Conservation (phyloP, 2,113 vertebrate species). For the Eubucco bourcierii region DNA sequence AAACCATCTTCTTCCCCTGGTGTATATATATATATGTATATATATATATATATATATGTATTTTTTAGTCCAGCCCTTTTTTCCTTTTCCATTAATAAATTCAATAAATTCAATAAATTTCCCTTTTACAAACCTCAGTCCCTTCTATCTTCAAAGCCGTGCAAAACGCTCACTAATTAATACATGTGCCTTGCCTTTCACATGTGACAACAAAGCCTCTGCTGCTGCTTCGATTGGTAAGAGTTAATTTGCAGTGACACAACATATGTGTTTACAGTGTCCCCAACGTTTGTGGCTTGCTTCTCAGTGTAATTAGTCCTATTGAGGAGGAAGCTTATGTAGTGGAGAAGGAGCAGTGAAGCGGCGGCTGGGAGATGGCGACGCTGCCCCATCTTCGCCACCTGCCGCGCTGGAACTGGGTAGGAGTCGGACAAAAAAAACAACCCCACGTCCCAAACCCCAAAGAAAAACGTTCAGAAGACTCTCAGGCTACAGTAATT, state of each 20-base stretch:
- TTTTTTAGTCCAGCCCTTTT: slow-evolving; percentile 27
- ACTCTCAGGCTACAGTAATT: background rate
- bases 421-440: background rate
- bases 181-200: slow-evolving; percentile 59
- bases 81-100: slow-evolving; percentile 18
- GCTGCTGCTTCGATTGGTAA: slow-evolving; percentile 53
- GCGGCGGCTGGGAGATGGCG: background rate
- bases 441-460: background rate
- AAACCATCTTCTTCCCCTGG: background rate
- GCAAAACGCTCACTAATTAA: slow-evolving; percentile 56
- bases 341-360: background rate
- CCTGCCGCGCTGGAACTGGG: background rate
- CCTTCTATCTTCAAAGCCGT: slow-evolving; percentile 36
- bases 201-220: slow-evolving; percentile 58
- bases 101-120: slow-evolving; percentile 45
- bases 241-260: slow-evolving; percentile 70
- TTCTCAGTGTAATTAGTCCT: slow-evolving; percentile 51
- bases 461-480: background rate
- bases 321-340: slow-evolving; percentile 33
- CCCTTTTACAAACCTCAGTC: background rate
- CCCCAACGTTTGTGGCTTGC: slow-evolving; percentile 42
- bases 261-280: slow-evolving; percentile 62
- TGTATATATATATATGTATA: too few species aligned
- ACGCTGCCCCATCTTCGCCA: background rate
- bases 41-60: too few species aligned